These are phyloP conservation scores for Papilio polyxenes DNA, from an alignment of 1,140 invertebrate species.

Conservation along the genomic window DNA sequence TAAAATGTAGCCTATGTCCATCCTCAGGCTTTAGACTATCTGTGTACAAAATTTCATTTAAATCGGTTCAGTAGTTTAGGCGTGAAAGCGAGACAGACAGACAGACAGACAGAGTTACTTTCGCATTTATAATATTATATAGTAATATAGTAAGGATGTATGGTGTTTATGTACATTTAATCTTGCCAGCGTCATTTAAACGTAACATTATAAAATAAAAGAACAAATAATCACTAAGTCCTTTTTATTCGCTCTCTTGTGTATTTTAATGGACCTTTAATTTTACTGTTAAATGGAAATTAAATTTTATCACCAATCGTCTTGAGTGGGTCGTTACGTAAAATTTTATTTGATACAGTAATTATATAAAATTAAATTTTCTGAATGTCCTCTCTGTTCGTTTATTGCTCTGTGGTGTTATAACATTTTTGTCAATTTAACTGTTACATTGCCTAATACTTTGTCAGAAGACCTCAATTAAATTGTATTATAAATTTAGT, in stretches of 20 bases:
- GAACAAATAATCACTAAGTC: background rate
- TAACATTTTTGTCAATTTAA: conserved; percentile 24
- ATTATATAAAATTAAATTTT: conserved; percentile 14
- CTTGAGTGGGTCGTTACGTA: conserved; percentile 6
- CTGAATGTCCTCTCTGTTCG: conserved; percentile 6
- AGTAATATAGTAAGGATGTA: too few relatives aligned
- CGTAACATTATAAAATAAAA: too few relatives aligned
- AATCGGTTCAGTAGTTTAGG: too few relatives aligned
- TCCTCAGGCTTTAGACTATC: too few relatives aligned
- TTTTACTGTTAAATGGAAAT: background rate
- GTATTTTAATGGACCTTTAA: conserved; percentile 4
- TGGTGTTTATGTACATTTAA: too few relatives aligned
- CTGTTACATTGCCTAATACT: conserved; percentile 31
- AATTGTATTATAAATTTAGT: conserved; percentile 8
- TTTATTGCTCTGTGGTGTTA: conserved; percentile 25
- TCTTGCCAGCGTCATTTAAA: too few relatives aligned
- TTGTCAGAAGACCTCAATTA: conserved; percentile 24
- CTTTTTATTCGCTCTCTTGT: background rate
- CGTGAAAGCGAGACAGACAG: too few relatives aligned
- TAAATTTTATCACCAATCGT: conserved; percentile 1
- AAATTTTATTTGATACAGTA: conserved; percentile 15
- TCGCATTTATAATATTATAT: too few relatives aligned
- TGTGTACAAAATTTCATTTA: too few relatives aligned
- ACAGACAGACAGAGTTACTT: too few relatives aligned
- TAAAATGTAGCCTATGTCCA: too few relatives aligned